These are phyloP conservation scores for Okamejei kenojei DNA, from an alignment of 2,797 vertebrate genomes.

Conservation along the genomic window DNA sequence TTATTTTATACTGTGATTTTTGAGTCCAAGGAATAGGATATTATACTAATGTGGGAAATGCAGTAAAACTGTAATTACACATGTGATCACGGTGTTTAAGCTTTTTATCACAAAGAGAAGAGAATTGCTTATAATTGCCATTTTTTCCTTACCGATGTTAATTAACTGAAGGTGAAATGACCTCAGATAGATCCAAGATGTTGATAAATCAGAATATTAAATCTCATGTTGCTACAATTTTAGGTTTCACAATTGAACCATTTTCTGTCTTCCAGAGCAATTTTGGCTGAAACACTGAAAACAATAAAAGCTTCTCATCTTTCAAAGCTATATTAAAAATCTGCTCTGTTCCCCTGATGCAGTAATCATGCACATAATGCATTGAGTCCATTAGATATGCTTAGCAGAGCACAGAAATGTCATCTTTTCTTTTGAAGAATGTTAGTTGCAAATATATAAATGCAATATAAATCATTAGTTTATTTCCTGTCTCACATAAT, in stretches of 20 bases:
- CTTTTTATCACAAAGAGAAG: not conserved
- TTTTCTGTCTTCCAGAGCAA: constrained; percentile 6
- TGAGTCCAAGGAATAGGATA: not conserved
- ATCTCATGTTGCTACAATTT: constrained; percentile 14
- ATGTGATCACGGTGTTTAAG: not conserved
- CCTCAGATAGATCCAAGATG: not conserved
- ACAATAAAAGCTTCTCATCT: constrained; percentile 26
- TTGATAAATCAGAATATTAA: constrained; percentile 12
- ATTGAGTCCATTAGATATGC: constrained; percentile 36
- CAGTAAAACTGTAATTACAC: not conserved
- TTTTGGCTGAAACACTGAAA: constrained; percentile 26
- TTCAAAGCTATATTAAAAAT: constrained; percentile 36
- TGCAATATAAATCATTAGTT: constrained; percentile 36
- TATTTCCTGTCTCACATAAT: constrained; percentile 26
- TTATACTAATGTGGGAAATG: not conserved
- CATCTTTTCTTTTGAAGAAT: constrained; percentile 15
- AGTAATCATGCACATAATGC: constrained; percentile 21
- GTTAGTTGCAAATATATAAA: constrained; percentile 15
- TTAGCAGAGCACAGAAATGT: constrained; percentile 32
- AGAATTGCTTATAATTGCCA: not conserved
- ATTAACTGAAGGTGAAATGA: constrained; percentile 21
- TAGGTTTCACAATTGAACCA: constrained; percentile 7
- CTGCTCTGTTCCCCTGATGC: constrained; percentile 24
- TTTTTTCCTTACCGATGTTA: not conserved
- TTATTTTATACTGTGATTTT: not conserved